Evolutionary conservation across 1,140 invertebrate genomes (phyloP).

Genomic region (Cylas formicarius): DNA sequence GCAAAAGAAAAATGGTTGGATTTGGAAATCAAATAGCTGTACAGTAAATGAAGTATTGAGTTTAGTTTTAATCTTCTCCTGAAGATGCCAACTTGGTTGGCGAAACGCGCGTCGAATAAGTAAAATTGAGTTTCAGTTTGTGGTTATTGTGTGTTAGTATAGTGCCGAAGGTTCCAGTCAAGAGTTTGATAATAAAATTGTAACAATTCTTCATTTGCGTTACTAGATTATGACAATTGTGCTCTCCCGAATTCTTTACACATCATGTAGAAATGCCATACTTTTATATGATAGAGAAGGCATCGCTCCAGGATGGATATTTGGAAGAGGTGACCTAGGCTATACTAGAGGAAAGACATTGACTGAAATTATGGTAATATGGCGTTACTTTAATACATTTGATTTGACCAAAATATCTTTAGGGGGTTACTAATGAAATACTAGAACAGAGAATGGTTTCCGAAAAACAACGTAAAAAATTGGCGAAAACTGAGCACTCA

Average conservation of each 20-base stretch:
- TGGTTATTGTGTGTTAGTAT: neutral
- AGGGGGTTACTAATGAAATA: constrained; percentile 19
- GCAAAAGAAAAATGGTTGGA: too few species aligned
- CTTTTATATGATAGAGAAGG: constrained; percentile 31
- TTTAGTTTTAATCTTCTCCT: too few species aligned
- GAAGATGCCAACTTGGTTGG: too few species aligned
- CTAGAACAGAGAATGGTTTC: constrained; percentile 14
- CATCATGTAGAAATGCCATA: constrained; percentile 37
- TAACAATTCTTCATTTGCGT: neutral
- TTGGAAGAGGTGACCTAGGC: constrained; percentile 32
- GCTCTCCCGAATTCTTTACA: constrained; percentile 35
- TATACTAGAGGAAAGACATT: constrained; percentile 28
- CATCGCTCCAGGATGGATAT: constrained; percentile 38
- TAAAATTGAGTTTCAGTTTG: too few species aligned
- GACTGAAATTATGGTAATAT: constrained; percentile 28
- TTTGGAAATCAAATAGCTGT: too few species aligned
- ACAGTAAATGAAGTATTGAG: too few species aligned
- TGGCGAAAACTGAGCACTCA: neutral
- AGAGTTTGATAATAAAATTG: too few species aligned
- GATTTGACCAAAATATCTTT: neutral
- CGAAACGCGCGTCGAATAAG: too few species aligned
- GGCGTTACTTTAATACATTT: neutral
- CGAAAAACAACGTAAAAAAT: constrained; percentile 7
- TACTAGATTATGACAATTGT: constrained; percentile 26
- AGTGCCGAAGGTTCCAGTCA: too few species aligned